Evolutionary conservation across 2,113 vertebrate genomes (phyloP).

Genomic region (Antidorcas marsupialis): DNA sequence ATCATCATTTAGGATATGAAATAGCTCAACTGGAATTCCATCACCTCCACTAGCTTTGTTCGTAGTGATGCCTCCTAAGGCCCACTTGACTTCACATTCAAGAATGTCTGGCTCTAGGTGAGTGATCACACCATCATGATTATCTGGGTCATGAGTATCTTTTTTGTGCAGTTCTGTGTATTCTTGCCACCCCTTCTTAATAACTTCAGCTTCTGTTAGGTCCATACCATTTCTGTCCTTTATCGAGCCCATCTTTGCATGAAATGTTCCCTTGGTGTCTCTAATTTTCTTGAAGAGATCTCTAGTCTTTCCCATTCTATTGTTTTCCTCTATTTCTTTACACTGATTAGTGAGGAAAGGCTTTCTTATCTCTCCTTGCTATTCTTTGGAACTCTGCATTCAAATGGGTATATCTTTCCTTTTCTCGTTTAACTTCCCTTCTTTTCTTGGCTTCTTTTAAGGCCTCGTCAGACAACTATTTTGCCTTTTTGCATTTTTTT

Average conservation of each 20-base stretch:
- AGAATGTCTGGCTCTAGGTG: background rate
- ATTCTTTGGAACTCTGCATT: background rate
- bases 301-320: background rate
- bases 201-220: background rate
- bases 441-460: background rate
- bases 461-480: background rate
- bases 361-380: background rate
- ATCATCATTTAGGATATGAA: background rate
- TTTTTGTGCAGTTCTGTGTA: background rate
- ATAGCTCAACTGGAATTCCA: background rate
- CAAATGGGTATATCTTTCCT: background rate
- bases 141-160: background rate
- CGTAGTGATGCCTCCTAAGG: background rate
- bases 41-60: background rate
- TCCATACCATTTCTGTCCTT: background rate
- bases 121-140: background rate
- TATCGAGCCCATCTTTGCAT: background rate
- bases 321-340: background rate
- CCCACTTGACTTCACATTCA: background rate
- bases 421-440: background rate
- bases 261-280: background rate
- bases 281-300: background rate
- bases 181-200: background rate
- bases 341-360: background rate
- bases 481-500: background rate